Evolutionary conservation across 2,797 vertebrate species (phyloP).

Genomic region (Tenualosa thibaudeaui): DNA sequence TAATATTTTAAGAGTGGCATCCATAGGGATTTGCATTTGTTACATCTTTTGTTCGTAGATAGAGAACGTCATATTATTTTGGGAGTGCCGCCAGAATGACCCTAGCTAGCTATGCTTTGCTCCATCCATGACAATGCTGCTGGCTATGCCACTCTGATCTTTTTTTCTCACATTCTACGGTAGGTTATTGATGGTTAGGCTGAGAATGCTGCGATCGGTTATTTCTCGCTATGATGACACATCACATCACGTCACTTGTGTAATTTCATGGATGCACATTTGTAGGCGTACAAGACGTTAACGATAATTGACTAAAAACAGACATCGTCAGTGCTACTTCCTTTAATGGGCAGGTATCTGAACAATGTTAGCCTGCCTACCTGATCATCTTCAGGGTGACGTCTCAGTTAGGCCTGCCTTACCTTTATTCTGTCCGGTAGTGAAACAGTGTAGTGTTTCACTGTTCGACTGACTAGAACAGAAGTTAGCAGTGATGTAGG

Average conservation of each 20-base stretch:
- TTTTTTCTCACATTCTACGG: neutral
- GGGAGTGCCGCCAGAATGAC: constrained; percentile 11
- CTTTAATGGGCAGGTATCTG: neutral
- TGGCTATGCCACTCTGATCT: neutral
- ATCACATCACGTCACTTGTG: neutral
- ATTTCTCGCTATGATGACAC: neutral
- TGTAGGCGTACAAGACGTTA: neutral
- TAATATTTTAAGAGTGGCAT: neutral
- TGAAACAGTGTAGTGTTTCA: neutral
- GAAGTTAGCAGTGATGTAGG: neutral
- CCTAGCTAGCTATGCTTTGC: neutral
- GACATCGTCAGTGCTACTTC: neutral
- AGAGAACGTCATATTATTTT: neutral
- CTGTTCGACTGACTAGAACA: neutral
- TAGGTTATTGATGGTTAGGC: neutral
- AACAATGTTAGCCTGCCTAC: neutral
- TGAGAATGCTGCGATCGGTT: neutral
- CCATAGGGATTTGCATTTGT: neutral
- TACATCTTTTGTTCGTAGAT: neutral
- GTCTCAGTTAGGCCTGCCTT: neutral
- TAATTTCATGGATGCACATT: neutral
- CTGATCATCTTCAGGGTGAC: neutral
- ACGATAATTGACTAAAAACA: neutral
- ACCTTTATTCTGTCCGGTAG: neutral
- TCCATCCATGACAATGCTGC: neutral